Base-by-base conservation (phyloP, 2,888 invertebrate species). In the Apotomis turbidana region DNA sequence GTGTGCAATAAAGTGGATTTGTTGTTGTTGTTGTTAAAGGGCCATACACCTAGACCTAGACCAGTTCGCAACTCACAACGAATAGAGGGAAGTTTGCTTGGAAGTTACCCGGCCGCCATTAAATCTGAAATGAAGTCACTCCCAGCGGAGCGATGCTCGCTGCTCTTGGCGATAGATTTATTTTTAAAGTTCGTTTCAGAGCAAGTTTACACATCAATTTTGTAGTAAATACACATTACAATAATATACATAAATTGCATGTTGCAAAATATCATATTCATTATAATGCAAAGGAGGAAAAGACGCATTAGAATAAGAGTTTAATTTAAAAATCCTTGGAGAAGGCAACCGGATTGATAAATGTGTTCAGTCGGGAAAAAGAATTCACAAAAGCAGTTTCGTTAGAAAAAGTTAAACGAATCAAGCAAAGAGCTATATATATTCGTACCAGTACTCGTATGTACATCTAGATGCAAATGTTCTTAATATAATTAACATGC, bases 101-200 rank as follows among this genome's bases (percentile, higher is more conserved):
- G 15, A 58, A 67, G 57, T 46, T 46, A 46, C 5, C 46, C 44
- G 38, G 13, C 13, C 54, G 12, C 41, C 41, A 64, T 64, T 54
- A 12, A 64, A 64, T 44, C 55, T 64, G 15, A 44, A 64, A 55
- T 49, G 44, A 55, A 44, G 66, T 49, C 27, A 12, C 36, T 27
- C 44, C 60, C 66, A 10, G 15, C 9, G 66, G 46, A 36, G 46
- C 38, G 38, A 49, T 41, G 60, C 66, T 52, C 55, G 36, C 62
- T 27, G 36, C 44, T 5, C 9, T 3, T 27, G 38, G 61, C 55
- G 66, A 44, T 44, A 66, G 66, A 71, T 71, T 67, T 71, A 71
- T 71, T 66, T 67, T 38, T 49, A 41, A 67, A 71, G 60, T 71
- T 71, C 46, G 41, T 55, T 55, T 54, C 54, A 13, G 54, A 67